Evolutionary conservation across 1,140 invertebrate genomes (phyloP).

Genomic region (Sarcophaga bullata): DNA sequence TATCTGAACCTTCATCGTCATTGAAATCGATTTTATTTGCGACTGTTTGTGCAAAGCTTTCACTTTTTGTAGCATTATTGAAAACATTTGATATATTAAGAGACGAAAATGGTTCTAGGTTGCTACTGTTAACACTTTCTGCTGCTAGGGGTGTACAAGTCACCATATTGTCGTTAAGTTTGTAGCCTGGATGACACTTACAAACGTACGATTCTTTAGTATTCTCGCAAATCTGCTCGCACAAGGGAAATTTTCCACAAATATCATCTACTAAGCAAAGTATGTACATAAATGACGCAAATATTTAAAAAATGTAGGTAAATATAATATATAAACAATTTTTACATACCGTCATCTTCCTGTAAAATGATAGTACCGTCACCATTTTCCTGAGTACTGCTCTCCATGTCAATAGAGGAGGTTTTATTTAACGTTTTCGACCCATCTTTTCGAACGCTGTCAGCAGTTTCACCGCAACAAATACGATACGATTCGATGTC

Average conservation of each 20-base stretch:
- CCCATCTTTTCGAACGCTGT: conserved; percentile 38
- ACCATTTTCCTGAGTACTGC: conserved; percentile 30
- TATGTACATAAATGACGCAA: too few species aligned
- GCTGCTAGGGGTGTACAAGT: conserved; percentile 67
- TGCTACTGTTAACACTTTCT: conserved; percentile 52
- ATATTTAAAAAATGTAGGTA: too few species aligned
- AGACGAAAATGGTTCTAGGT: background rate
- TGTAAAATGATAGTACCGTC: conserved; percentile 57
- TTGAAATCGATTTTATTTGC: conserved; percentile 43
- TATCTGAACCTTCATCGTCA: conserved; percentile 48
- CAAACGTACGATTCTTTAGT: conserved; percentile 76
- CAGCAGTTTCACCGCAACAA: conserved; percentile 50
- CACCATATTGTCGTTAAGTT: conserved; percentile 71
- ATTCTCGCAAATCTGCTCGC: conserved; percentile 76
- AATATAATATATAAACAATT: background rate
- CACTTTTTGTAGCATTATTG: conserved; percentile 39
- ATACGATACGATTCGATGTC: conserved; percentile 57
- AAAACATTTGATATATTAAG: background rate
- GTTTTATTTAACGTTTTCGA: background rate
- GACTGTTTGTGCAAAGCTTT: background rate
- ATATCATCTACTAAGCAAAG: conserved; percentile 64
- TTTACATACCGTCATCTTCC: conserved; percentile 50
- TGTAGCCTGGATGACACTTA: conserved; percentile 75
- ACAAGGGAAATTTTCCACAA: conserved; percentile 73
- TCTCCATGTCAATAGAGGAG: background rate